These are phyloP conservation scores for Cercocebus atys DNA, from an alignment of 2,113 vertebrate genomes.

Conservation along the genomic window DNA sequence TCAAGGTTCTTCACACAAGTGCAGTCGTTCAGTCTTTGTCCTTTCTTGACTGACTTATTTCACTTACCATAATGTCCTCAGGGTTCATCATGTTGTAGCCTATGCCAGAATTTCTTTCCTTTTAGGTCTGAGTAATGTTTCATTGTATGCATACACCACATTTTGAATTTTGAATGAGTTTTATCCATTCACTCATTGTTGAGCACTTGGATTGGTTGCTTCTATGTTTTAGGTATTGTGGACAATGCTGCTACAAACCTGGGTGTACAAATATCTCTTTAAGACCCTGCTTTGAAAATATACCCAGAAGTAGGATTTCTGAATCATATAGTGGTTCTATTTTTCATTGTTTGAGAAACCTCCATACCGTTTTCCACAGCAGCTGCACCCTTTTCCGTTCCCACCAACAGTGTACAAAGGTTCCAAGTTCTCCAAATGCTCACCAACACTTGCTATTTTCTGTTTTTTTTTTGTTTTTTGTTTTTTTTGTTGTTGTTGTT, in stretches of 20 bases:
- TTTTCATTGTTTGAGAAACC: not conserved
- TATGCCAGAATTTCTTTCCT: not conserved
- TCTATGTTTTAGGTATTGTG: not conserved
- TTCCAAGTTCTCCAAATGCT: not conserved
- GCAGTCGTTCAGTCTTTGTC: not conserved
- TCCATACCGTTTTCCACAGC: not conserved
- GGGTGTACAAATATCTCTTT: not conserved
- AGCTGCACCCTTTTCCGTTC: not conserved
- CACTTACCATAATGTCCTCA: not conserved
- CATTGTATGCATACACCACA: fast-evolving
- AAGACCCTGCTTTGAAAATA: not conserved
- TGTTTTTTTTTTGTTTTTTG: not conserved
- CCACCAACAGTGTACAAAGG: not conserved
- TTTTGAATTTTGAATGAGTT: not conserved
- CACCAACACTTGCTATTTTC: not conserved
- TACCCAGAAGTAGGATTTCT: not conserved
- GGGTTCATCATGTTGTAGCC: not conserved
- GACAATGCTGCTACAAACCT: not conserved
- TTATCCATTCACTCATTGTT: not conserved
- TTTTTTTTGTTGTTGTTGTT: too few relatives aligned
- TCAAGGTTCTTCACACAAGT: not conserved
- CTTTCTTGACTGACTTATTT: not conserved
- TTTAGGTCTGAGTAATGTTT: not conserved
- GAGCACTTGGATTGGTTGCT: not conserved
- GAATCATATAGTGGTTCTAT: not conserved